Evolutionary conservation across 2,797 vertebrate genomes (phyloP).

Genomic region (Microhierax caerulescens): DNA sequence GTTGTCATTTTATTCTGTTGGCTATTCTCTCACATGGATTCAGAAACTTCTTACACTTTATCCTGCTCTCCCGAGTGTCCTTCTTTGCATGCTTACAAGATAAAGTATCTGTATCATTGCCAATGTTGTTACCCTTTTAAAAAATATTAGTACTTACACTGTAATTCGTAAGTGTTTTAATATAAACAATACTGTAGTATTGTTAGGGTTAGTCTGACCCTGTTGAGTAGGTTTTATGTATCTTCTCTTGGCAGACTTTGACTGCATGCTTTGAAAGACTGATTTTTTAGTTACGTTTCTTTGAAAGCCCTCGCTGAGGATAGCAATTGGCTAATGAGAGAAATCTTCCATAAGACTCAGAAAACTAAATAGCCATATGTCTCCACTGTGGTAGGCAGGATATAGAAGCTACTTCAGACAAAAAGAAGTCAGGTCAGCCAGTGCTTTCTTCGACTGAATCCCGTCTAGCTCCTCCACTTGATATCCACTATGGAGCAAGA

Average conservation of each 20-base stretch:
- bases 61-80: not conserved
- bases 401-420: not conserved
- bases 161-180: not conserved
- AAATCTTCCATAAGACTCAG: not conserved
- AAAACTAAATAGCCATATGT: not conserved
- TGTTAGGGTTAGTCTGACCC: not conserved
- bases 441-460: not conserved
- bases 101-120: not conserved
- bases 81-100: not conserved
- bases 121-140: not conserved
- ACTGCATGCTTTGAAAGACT: not conserved
- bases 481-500: not conserved
- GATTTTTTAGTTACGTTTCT: not conserved
- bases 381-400: not conserved
- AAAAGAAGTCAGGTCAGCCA: not conserved
- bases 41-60: not conserved
- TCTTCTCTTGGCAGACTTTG: not conserved
- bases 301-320: accelerated
- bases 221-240: not conserved
- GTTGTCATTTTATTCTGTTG: not conserved
- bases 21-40: not conserved
- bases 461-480: not conserved
- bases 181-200: not conserved
- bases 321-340: not conserved
- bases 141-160: not conserved